These are phyloP conservation scores for Panthera uncia DNA, from an alignment of 2,113 vertebrate species.

Conservation along the genomic window DNA sequence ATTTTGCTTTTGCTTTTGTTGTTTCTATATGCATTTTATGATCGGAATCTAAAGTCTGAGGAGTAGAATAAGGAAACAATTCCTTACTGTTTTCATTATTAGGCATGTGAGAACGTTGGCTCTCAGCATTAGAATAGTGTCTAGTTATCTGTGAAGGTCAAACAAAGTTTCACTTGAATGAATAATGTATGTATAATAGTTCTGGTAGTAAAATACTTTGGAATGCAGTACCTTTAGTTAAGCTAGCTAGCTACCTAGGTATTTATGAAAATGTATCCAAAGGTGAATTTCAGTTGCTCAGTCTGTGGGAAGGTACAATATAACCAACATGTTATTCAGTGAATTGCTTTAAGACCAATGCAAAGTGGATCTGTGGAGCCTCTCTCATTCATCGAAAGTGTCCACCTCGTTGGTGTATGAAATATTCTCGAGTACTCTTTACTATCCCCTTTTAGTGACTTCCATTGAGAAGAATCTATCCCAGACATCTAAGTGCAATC, in stretches of 20 bases:
- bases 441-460: neutral
- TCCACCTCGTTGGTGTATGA: neutral
- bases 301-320: neutral
- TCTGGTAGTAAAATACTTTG: neutral
- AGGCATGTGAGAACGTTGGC: neutral
- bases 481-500: neutral
- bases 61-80: neutral
- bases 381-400: neutral
- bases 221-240: neutral
- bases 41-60: neutral
- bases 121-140: neutral
- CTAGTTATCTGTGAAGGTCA: neutral
- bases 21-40: neutral
- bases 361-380: neutral
- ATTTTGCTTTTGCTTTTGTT: neutral
- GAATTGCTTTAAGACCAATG: neutral
- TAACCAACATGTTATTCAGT: neutral
- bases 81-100: neutral
- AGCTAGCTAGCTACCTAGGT: neutral
- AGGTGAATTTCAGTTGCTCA: neutral
- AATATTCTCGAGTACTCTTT: neutral
- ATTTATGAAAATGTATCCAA: accelerated
- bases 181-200: neutral
- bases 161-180: neutral
- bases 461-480: neutral